Percentiles rank a stretch among this genome's conserved stretches.
These are phyloP conservation scores for Oikopleura dioica DNA, from an alignment of 23 tunicate genomes.

Conservation along the genomic window DNA sequence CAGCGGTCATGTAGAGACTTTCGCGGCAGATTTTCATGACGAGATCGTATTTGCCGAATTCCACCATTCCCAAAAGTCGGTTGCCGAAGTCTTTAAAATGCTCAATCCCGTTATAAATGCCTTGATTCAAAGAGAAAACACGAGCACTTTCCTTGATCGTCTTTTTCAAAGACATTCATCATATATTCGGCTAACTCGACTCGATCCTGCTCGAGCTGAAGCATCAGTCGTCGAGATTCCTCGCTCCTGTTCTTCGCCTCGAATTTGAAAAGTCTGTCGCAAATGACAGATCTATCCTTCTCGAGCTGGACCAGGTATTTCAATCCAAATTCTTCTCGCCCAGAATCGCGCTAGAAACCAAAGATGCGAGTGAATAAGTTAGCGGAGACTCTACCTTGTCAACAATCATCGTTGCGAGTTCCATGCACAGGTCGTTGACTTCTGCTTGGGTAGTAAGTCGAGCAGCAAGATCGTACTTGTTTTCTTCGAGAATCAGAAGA, in stretches of 20 bases:
- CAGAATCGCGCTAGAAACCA: neutral
- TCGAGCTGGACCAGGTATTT: neutral
- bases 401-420: neutral
- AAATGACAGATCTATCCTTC: neutral
- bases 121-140: no score
- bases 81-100: neutral
- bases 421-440: neutral
- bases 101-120: no score
- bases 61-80: neutral
- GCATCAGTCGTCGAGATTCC: neutral
- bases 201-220: neutral
- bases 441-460: neutral
- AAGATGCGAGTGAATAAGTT: neutral
- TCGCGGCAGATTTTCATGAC: constrained; percentile 1
- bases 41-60: neutral
- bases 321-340: neutral
- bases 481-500: neutral
- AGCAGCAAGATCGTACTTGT: neutral
- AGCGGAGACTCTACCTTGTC: neutral
- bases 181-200: neutral
- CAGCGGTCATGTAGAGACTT: neutral
- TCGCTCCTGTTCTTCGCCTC: neutral
- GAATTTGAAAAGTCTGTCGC: neutral
- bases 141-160: no score
- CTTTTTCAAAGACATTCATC: neutral